Percentiles rank a stretch among this genome's conserved stretches.
Conservation (phyloP, 2,797 vertebrate species). For the Myripristis jacobus region DNA sequence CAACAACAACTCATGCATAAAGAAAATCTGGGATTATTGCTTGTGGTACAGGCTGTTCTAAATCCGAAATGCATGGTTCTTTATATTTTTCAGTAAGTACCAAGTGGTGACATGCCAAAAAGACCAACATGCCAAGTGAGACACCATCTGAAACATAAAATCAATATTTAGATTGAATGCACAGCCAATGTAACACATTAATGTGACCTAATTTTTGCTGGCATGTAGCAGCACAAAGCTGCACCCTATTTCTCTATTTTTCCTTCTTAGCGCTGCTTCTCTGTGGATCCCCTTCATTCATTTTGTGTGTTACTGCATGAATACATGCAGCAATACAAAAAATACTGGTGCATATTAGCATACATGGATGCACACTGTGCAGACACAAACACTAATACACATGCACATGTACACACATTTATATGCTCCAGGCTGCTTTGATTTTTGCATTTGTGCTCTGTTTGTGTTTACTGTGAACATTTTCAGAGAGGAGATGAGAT, state of each 20-base stretch:
- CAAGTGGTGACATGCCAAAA: constrained; percentile 42
- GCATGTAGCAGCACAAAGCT: constrained; percentile 14
- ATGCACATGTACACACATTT: neutral
- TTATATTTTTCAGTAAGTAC: constrained; percentile 26
- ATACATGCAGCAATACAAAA: constrained; percentile 30
- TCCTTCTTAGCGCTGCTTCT: constrained; percentile 43
- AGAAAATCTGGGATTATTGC: neutral
- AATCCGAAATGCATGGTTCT: constrained; percentile 26
- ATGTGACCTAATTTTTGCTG: constrained; percentile 60
- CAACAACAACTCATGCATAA: neutral
- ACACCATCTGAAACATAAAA: constrained; percentile 59
- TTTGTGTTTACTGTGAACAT: constrained; percentile 52
- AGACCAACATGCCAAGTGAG: constrained; percentile 50
- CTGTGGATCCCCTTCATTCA: constrained; percentile 31
- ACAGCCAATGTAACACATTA: constrained; percentile 60
- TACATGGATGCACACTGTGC: constrained; percentile 19
- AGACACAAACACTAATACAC: neutral
- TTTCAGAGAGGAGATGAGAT: constrained; percentile 57
- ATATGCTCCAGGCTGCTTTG: constrained; percentile 3
- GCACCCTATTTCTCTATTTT: constrained; percentile 26
- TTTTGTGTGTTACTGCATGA: constrained; percentile 8
- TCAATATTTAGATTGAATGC: constrained; percentile 66
- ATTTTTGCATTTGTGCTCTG: constrained; percentile 26
- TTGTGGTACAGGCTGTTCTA: constrained; percentile 1
- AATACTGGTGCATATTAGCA: constrained; percentile 23